Evolutionary conservation across 2,113 vertebrate species (phyloP), one percentile per base, ranked within the genome.

Genomic region (Lampris incognitus): DNA sequence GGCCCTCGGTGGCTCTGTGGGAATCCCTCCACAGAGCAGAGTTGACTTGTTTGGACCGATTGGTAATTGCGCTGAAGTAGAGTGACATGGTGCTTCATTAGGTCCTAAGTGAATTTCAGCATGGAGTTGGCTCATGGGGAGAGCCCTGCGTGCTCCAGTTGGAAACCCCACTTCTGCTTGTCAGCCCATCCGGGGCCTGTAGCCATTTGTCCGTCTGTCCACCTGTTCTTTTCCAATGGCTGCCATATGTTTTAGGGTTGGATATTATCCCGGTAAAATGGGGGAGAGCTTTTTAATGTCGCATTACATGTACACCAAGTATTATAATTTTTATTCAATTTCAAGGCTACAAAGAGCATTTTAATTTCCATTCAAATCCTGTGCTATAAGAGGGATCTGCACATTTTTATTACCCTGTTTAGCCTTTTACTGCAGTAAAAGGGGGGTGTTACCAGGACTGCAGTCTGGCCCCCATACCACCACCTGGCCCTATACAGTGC

Each of bases 81-180:
- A 79, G 78, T 55, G 82, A 55, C 13, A 6, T 69, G 77, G 84
- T 74, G 82, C 81, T 81, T 92, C 82, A 84, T 92, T 87, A 88
- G 69, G 65, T 60, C 61, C 52, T 83, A 65, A 85, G 84, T 37
- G 1, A 67, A 65, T 85, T 81, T 85, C 44, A 46, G 69, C 11
- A 51, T 56, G 72, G 62, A 76, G 65, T n/a, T 58, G 56, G 51
- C 67, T 74, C 48, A 42, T 8, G 5, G 49, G 39, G 63, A n/a
- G 38, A 62, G 69, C 74, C 55, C 76, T 52, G 59, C 41, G 59
- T 49, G 24, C 44, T 59, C 41, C 70, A 65, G 61, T 72, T n/a
- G 2, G 63, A 66, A 54, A 41, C 55, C 62, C 48, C 42, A 24
- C 48, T 24, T 24, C 24, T 24, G 24, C 24, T 24, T 24, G 39